phyloP scores from a whole-genome alignment of 92 coral and sea anemone species.

The Hydrozoanthus gracilis region DNA sequence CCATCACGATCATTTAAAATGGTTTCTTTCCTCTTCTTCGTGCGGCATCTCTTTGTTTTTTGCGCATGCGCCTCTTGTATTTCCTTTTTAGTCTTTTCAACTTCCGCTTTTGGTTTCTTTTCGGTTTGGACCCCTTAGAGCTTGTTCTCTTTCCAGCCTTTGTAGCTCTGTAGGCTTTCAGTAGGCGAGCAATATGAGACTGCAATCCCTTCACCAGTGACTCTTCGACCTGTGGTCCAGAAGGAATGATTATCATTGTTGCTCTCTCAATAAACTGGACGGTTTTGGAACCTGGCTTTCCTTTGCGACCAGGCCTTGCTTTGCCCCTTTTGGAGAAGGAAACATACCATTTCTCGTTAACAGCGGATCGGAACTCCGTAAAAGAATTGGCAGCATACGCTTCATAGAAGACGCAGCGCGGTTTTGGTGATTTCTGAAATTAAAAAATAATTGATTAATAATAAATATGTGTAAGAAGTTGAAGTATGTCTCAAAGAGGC shows the following conservation, averaged over 20 bases:
- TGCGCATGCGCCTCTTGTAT: constrained; percentile 52
- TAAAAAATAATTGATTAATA: background rate
- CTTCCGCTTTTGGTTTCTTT: constrained; percentile 43
- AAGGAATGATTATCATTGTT: constrained; percentile 76
- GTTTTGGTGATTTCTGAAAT: constrained; percentile 62
- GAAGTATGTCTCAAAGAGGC: background rate
- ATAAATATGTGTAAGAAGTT: background rate
- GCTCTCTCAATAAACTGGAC: constrained; percentile 86
- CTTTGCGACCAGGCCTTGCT: constrained; percentile 89
- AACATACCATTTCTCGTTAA: constrained; percentile 74
- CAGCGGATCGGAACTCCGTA: constrained; percentile 83
- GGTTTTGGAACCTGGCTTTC: constrained; percentile 71
- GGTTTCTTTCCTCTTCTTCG: constrained; percentile 38
- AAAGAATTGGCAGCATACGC: constrained; percentile 78
- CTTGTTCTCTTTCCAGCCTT: constrained; percentile 35
- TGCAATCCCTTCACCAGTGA: constrained; percentile 77
- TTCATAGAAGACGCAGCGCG: constrained; percentile 86
- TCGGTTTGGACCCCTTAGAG: background rate
- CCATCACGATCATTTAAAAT: background rate
- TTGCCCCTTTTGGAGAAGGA: constrained; percentile 83
- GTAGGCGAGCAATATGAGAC: constrained; percentile 75
- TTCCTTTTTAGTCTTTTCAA: constrained; percentile 56
- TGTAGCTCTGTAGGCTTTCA: constrained; percentile 67
- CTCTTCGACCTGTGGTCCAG: constrained; percentile 67
- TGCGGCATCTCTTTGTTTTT: constrained; percentile 42